Evolutionary conservation across 2,888 invertebrate genomes (phyloP).

Genomic region (Thysanoteuthis rhombus): DNA sequence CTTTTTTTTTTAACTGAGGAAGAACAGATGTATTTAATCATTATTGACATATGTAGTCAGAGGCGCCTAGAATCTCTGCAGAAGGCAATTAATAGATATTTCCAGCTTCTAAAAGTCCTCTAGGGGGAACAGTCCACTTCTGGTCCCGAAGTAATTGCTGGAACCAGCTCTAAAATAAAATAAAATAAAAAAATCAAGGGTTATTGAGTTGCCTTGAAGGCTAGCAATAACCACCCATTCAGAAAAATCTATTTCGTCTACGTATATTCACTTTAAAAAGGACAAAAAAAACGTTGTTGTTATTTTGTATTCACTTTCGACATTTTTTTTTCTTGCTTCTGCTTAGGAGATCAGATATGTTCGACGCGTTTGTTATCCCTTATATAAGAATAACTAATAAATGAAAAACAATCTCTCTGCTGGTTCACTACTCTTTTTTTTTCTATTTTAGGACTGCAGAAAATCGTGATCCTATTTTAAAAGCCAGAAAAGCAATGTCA

Average conservation of each 20-base stretch:
- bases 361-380: too few species aligned
- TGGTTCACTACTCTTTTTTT: too few species aligned
- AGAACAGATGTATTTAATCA: background rate
- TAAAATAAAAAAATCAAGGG: background rate
- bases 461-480: too few species aligned
- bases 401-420: too few species aligned
- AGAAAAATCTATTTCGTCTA: background rate
- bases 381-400: too few species aligned
- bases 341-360: too few species aligned
- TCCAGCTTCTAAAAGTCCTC: background rate
- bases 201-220: background rate
- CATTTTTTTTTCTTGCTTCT: background rate
- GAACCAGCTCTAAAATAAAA: background rate
- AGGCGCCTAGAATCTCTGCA: background rate
- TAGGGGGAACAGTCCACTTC: background rate
- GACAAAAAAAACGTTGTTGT: background rate
- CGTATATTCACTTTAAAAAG: background rate
- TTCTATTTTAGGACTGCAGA: too few species aligned
- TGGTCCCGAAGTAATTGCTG: background rate
- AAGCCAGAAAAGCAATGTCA: too few species aligned
- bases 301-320: background rate
- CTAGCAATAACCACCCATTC: background rate
- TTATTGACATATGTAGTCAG: background rate
- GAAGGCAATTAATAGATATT: conserved; percentile 12
- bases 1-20: background rate